These are phyloP conservation scores for Sepioteuthis lessoniana DNA, from an alignment of 2,888 invertebrate species.

Conservation along the genomic window DNA sequence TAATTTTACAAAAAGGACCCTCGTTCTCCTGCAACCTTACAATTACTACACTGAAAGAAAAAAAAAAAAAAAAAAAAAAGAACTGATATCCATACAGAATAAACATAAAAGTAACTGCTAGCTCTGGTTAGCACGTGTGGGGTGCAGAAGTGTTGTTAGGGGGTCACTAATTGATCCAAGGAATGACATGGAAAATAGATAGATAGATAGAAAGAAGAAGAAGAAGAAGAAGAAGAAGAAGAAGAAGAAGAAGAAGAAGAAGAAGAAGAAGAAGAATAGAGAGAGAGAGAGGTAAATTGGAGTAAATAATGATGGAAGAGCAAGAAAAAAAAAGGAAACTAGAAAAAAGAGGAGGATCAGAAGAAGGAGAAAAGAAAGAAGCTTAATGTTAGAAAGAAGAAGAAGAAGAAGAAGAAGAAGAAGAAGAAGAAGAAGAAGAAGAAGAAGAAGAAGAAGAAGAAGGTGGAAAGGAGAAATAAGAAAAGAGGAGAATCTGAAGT, in stretches of 20 bases:
- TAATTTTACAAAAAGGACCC: neutral
- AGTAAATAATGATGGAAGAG: too few relatives aligned
- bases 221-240: neutral
- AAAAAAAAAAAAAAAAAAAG: neutral
- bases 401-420: too few relatives aligned
- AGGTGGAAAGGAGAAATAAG: neutral
- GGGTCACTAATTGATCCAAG: constrained; percentile 18
- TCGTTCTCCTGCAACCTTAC: neutral
- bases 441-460: too few relatives aligned
- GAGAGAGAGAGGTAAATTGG: neutral
- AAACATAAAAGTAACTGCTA: constrained; percentile 3
- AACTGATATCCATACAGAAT: neutral
- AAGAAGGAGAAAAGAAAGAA: too few relatives aligned
- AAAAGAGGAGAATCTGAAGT: neutral
- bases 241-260: neutral
- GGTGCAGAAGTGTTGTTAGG: neutral
- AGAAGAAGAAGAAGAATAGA: neutral
- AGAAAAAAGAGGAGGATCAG: too few relatives aligned
- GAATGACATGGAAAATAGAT: neutral
- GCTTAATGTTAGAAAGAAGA: too few relatives aligned
- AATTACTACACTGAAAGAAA: neutral
- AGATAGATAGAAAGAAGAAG: too few relatives aligned
- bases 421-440: too few relatives aligned
- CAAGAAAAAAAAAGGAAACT: too few relatives aligned
- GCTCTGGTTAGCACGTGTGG: neutral